Evolutionary conservation across 2,113 vertebrate genomes (phyloP).

Genomic region (human): GRCh38 chr5:137259501-137260000

Average conservation of each 20-base stretch:
- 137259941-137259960: slow-evolving; percentile 52
- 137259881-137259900: not conserved
- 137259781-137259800: not conserved
- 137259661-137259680: too few relatives aligned
- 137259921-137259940: slow-evolving; percentile 47
- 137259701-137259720: not conserved
- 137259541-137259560: too few relatives aligned
- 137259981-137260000: slow-evolving; percentile 47
- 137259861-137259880: slow-evolving; percentile 26
- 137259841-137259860: not conserved
- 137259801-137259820: not conserved
- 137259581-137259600: too few relatives aligned
- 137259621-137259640: too few relatives aligned
- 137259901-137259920: slow-evolving; percentile 56
- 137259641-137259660: too few relatives aligned
- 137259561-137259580: too few relatives aligned
- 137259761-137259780: not conserved
- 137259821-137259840: not conserved
- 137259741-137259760: too few relatives aligned
- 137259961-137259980: slow-evolving; percentile 59
- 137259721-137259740: not conserved
- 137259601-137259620: too few relatives aligned
- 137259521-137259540: too few relatives aligned
- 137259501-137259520: too few relatives aligned
- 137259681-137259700: too few relatives aligned